phyloP scores from a whole-genome alignment of 2,113 vertebrate genomes.

The Nematolebias whitei region DNA sequence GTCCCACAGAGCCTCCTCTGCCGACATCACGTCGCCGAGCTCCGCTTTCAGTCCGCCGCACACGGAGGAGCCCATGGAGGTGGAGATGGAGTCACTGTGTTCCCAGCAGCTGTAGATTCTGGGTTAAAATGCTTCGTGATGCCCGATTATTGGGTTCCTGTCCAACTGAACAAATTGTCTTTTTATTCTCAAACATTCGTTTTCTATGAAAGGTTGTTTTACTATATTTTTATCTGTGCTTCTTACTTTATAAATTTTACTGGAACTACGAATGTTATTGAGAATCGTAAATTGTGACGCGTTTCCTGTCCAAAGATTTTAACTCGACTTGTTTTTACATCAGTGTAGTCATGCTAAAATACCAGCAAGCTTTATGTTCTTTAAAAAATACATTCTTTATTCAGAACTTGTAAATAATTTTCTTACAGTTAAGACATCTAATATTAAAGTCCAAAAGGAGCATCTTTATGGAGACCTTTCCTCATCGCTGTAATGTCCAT shows the following conservation, averaged over 20 bases:
- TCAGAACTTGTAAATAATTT: too few relatives aligned
- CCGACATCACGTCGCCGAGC: conserved; percentile 27
- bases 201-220: neutral
- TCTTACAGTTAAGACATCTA: too few relatives aligned
- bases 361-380: too few relatives aligned
- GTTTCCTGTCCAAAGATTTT: too few relatives aligned
- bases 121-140: neutral
- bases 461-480: neutral
- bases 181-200: neutral
- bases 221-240: neutral
- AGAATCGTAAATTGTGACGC: neutral
- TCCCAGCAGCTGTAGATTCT: neutral
- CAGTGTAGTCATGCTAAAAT: too few relatives aligned
- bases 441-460: too few relatives aligned
- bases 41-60: neutral
- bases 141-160: neutral
- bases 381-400: too few relatives aligned
- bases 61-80: conserved; percentile 16
- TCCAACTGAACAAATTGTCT: too few relatives aligned
- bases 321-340: too few relatives aligned
- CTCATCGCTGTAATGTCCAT: too few relatives aligned
- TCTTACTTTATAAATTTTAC: conserved; percentile 12
- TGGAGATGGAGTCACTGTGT: conserved; percentile 56
- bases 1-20: rapidly evolving
- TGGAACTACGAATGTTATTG: neutral